phyloP scores from a whole-genome alignment of 1,140 invertebrate species.

The Calliphora vicina region DNA sequence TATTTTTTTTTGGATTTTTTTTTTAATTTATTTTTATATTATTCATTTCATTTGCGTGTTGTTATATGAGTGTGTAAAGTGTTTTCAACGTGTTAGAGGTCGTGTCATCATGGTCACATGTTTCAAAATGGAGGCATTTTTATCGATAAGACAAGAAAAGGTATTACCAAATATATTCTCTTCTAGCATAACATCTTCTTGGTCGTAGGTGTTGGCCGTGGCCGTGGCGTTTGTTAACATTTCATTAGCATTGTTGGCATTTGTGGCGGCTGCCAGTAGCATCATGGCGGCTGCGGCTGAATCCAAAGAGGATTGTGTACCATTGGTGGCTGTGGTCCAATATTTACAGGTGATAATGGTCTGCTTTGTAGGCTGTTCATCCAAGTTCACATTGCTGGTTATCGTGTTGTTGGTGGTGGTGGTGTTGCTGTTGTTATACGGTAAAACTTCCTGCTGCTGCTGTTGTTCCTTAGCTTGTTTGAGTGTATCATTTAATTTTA shows the following conservation, averaged over 20 bases:
- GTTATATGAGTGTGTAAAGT: not conserved
- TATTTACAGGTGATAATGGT: slow-evolving; percentile 46
- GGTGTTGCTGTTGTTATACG: no score
- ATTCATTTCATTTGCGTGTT: no score
- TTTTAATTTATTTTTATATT: not conserved
- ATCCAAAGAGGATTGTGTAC: slow-evolving; percentile 22
- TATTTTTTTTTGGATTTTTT: slow-evolving; percentile 20
- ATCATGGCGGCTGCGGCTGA: slow-evolving; percentile 18
- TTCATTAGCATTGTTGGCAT: not conserved
- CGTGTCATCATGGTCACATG: slow-evolving; percentile 43
- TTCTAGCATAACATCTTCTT: slow-evolving; percentile 30
- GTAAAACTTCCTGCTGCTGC: not conserved
- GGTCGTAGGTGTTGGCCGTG: not conserved
- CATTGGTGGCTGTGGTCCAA: slow-evolving; percentile 40
- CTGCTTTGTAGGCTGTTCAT: not conserved
- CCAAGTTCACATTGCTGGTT: not conserved
- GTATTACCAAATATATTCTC: slow-evolving; percentile 29
- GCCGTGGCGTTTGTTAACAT: not conserved
- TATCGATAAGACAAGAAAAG: slow-evolving; percentile 38
- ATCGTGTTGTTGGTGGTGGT: no score
- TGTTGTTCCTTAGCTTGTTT: not conserved
- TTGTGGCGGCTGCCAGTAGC: slow-evolving; percentile 11
- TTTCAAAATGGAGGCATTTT: slow-evolving; percentile 40
- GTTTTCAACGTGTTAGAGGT: slow-evolving; percentile 43
- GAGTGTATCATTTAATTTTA: not conserved